Evolutionary conservation across 1,140 invertebrate genomes (phyloP).

Genomic region (Nephotettix cincticeps): DNA sequence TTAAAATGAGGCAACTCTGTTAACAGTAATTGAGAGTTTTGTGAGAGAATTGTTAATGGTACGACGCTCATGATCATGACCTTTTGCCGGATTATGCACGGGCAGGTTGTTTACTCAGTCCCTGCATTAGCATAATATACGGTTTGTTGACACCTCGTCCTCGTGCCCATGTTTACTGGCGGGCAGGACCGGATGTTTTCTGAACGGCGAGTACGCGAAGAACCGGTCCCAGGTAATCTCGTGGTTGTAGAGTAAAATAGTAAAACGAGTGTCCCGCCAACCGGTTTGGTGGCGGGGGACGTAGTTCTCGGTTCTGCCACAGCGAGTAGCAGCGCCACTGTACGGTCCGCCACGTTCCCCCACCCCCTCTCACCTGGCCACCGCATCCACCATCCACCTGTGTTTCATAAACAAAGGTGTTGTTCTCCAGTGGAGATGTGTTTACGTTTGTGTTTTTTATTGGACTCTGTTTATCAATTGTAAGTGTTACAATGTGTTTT

Average conservation of each 20-base stretch:
- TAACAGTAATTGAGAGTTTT: too few relatives aligned
- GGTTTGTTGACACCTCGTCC: background rate
- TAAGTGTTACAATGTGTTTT: background rate
- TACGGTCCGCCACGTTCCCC: background rate
- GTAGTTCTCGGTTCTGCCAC: slow-evolving; percentile 1
- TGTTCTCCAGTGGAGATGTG: slow-evolving; percentile 10
- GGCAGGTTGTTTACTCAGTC: background rate
- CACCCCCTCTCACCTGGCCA: background rate
- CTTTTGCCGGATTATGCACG: background rate
- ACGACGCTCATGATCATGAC: too few relatives aligned
- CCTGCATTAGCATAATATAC: background rate
- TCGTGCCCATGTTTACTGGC: slow-evolving; percentile 7
- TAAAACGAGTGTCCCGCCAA: slow-evolving; percentile 25
- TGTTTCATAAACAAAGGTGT: slow-evolving; percentile 26
- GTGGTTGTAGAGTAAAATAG: slow-evolving; percentile 28
- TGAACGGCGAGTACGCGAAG: background rate
- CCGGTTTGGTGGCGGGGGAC: background rate
- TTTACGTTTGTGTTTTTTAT: slow-evolving; percentile 14
- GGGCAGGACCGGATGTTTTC: background rate
- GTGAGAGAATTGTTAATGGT: too few relatives aligned
- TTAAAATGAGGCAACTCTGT: too few relatives aligned
- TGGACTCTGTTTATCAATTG: slow-evolving; percentile 4
- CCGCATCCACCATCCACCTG: background rate
- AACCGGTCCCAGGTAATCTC: background rate
- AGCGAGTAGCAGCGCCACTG: background rate